Conservation (phyloP, 2,888 invertebrate genomes). For the Leptopterna dolabrata region DNA sequence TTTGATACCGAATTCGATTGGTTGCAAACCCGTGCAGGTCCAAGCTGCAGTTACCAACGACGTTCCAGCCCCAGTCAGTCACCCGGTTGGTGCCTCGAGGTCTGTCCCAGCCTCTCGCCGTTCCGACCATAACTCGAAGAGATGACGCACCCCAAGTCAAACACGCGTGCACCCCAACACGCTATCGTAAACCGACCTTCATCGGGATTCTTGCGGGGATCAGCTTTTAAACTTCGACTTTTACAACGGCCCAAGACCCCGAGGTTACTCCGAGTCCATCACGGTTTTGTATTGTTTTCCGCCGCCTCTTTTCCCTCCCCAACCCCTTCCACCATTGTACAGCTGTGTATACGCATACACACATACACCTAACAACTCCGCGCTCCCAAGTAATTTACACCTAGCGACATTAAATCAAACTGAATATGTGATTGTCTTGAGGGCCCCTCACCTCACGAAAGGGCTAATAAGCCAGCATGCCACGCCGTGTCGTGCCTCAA, state of each 20-base stretch:
- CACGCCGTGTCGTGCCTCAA: background rate
- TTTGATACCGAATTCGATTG: too few species aligned
- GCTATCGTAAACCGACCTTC: slow-evolving; percentile 6
- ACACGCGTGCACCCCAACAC: slow-evolving; percentile 16
- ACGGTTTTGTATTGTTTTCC: slow-evolving; percentile 24
- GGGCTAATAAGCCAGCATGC: slow-evolving; percentile 24
- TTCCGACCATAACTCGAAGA: background rate
- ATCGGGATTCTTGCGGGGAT: background rate
- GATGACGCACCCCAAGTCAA: slow-evolving; percentile 24
- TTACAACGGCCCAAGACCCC: background rate
- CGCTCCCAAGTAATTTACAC: slow-evolving; percentile 27
- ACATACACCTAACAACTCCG: background rate
- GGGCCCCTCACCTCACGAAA: slow-evolving; percentile 8
- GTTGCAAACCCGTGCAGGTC: too few species aligned
- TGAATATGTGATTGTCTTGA: slow-evolving; percentile 36
- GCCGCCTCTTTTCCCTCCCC: background rate
- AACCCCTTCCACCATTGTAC: background rate
- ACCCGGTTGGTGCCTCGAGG: background rate
- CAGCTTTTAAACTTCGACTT: slow-evolving; percentile 5
- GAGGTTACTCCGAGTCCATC: slow-evolving; percentile 12
- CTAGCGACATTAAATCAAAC: slow-evolving; percentile 41
- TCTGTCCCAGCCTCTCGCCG: background rate
- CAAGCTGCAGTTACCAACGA: too few species aligned
- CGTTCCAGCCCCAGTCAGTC: too few species aligned
- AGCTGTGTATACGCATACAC: background rate